Base-by-base conservation (phyloP, 2,888 invertebrate species). In the Steinernema scapterisci region DNA sequence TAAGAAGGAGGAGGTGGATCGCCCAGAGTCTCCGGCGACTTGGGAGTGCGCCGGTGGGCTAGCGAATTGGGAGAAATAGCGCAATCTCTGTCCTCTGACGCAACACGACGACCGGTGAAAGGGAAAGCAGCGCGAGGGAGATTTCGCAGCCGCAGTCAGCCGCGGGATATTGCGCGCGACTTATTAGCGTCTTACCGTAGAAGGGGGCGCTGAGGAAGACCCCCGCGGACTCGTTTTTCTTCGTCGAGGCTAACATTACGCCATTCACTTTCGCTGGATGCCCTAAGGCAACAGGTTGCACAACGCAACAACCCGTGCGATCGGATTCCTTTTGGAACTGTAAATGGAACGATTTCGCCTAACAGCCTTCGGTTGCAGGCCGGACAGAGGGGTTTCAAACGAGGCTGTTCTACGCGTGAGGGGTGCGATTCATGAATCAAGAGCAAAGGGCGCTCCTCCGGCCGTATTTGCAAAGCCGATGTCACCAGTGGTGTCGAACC, bases 121-220 rank as follows among this genome's bases (percentile, higher is more conserved):
- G 48, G 48, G 48, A 48, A 19, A 48, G 48, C 48, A 19, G 48
- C 13, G 5, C 48, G 16, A n/a, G n/a, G 19, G 48, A 48, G 48
- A 48, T 48, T 48, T 48, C 54, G 54, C 16, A 48, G 48, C 6
- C 48, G 48, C 48, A 19, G 19, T 3, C n/a, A 48, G 48, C 48
- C 48, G 13, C 48, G 52, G 52, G 52, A 52, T 19, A 52, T 52
- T 52, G 52, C 63, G 63, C 63, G 31, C 31, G 31, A 38, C 31
- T 63, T 31, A 63, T 63, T 63, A 63, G 63, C 63, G 63, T 54
- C 23, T 63, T 63, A 63, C 63, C 63, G 63, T 63, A 63, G 63
- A 38, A 63, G 63, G 25, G 11, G 27, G 31, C 23, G 63, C 11
- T 16, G 63, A 38, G 16, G 63, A 63, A 16, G 31, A 63, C 16